phyloP scores from a whole-genome alignment of 30 jellyfish, hydroid and myxozoan species.

The Turritopsis dohrnii region DNA sequence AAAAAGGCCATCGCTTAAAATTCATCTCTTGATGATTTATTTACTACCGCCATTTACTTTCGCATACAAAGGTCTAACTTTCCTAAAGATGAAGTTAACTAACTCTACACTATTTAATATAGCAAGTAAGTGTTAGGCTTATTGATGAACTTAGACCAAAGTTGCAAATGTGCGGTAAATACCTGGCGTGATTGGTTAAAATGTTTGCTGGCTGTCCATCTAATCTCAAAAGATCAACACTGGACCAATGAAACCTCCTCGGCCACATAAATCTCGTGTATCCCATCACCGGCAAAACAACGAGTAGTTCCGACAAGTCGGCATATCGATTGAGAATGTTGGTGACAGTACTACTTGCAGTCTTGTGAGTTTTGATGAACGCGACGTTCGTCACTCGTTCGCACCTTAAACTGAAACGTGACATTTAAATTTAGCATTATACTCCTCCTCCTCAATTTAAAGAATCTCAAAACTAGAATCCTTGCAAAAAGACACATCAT shows the following conservation, averaged over 20 bases:
- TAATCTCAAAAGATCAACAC: constrained; percentile 72
- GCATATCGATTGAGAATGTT: constrained; percentile 86
- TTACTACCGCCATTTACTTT: no score
- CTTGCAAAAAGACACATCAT: no score
- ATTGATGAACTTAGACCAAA: no score
- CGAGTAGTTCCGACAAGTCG: constrained; percentile 71
- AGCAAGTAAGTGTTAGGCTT: no score
- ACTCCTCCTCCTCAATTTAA: no score
- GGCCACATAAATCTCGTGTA: constrained; percentile 87
- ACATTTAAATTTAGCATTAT: no score
- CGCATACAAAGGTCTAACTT: neutral
- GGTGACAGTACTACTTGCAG: constrained; percentile 93
- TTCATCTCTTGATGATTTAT: no score
- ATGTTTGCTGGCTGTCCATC: constrained; percentile 92
- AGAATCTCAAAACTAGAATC: no score
- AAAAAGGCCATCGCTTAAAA: no score
- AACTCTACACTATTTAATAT: neutral
- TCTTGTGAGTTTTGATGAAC: constrained; percentile 84
- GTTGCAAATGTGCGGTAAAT: neutral
- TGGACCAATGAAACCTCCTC: constrained; percentile 80
- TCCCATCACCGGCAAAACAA: constrained; percentile 79
- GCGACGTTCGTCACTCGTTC: constrained; percentile 48
- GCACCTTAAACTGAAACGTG: constrained; percentile 55
- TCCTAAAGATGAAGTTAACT: neutral
- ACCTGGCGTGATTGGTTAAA: constrained; percentile 87